Evolutionary conservation across 2,888 invertebrate species (phyloP), one percentile per base, ranked within the genome.

Genomic region (Drosophila recens): DNA sequence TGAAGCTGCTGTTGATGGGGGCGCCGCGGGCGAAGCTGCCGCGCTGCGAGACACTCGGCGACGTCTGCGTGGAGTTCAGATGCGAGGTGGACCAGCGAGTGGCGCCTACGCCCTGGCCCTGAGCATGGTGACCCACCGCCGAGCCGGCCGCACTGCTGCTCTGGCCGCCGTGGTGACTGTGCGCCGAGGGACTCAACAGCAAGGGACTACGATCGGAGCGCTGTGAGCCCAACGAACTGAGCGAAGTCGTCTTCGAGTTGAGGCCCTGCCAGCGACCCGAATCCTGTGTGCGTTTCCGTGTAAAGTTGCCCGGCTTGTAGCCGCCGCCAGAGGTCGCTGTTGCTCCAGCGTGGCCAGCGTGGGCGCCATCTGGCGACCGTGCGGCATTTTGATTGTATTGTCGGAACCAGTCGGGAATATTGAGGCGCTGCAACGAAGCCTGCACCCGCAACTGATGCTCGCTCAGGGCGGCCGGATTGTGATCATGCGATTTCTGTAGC

Each of bases 321-420:
- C 80, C 88, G 42, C 80, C 88, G 15, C 64, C 71, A 30, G 69
- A 48, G 51, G 75, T n/a, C 43, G 61, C 45, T 15, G 62, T 27
- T 11, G 61, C 17, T 13, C 67, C 63, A 0, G 38, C 54, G 6
- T 36, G 20, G 27, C 48, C 45, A n/a, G 27, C 64, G 27, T 36
- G 51, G n/a, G 56, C 64, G 56, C 87, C 88, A 48, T 89, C 89
- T 54, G 87, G 84, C 34, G 83, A 80, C 43, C 86, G 81, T 36
- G 86, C 84, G 58, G 88, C 82, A 64, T 82, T 87, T 68, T 90
- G 89, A 89, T 90, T 93, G 80, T 93, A 93, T 75, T 91, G 90
- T 68, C 95, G 96, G 94, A 96, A 98, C 98, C 98, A 98, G 92
- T 98, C 98, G 72, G 98, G 98, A 76, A 98, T 96, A 93, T 98